These are phyloP conservation scores for Apeltes quadracus DNA, from an alignment of 2,113 vertebrate genomes.

Conservation along the genomic window DNA sequence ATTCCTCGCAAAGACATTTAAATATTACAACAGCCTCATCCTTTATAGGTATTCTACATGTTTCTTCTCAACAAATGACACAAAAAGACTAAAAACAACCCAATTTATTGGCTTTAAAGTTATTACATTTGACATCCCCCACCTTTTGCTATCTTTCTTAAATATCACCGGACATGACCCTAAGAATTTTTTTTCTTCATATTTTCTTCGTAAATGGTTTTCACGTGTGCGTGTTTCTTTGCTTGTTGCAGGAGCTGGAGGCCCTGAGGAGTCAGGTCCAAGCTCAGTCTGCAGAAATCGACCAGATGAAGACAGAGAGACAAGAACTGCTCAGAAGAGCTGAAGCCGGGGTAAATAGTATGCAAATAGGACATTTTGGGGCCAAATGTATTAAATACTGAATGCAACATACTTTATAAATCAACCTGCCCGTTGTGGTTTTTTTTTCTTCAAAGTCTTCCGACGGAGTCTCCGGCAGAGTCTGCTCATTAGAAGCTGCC, in stretches of 20 bases:
- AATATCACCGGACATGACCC: neutral
- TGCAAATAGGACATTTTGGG: neutral
- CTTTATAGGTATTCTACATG: neutral
- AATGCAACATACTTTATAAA: neutral
- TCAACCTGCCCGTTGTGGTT: conserved; percentile 10
- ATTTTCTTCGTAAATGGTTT: too few relatives aligned
- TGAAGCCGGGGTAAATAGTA: conserved; percentile 69
- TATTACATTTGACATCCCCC: neutral
- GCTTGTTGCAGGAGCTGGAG: conserved; percentile 84
- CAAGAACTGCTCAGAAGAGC: conserved; percentile 83
- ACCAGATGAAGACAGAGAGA: conserved; percentile 85
- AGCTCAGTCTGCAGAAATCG: conserved; percentile 84
- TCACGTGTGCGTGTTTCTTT: neutral
- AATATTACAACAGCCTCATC: too few relatives aligned
- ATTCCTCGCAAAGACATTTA: neutral
- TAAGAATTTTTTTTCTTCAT: too few relatives aligned
- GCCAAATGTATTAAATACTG: neutral
- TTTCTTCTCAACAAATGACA: neutral
- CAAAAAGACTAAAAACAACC: neutral
- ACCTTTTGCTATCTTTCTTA: neutral
- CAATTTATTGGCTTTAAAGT: neutral
- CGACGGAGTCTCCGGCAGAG: conserved; percentile 49
- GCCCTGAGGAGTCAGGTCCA: conserved; percentile 84
- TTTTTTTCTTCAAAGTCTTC: conserved; percentile 63
- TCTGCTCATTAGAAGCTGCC: conserved; percentile 33